Evolutionary conservation across 2,888 invertebrate genomes (phyloP).

Genomic region (Rotaria socialis): DNA sequence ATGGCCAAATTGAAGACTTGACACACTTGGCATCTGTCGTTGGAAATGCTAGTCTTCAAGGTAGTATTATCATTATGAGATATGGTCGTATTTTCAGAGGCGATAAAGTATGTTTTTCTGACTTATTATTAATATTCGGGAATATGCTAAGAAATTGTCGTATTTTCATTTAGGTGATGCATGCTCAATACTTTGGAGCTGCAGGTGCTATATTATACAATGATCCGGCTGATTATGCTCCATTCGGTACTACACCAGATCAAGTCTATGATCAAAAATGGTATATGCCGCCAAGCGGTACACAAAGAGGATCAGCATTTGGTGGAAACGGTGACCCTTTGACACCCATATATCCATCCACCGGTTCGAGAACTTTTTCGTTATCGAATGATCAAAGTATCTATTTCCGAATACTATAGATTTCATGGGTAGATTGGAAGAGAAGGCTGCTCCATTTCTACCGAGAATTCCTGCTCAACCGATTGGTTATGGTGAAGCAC

Average conservation of each 20-base stretch:
- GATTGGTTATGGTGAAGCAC: conserved; percentile 51
- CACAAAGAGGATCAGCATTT: conserved; percentile 61
- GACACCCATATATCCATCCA: conserved; percentile 46
- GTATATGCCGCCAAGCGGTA: conserved; percentile 62
- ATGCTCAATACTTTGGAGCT: conserved; percentile 49
- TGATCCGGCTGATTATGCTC: conserved; percentile 59
- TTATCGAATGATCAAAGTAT: accelerated
- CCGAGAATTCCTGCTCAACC: conserved; percentile 47
- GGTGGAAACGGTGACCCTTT: conserved; percentile 52
- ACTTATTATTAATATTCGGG: too few species aligned
- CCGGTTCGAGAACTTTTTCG: conserved; percentile 46
- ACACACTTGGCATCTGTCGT: conserved; percentile 43
- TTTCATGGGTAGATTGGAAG: not conserved
- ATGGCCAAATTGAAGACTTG: conserved; percentile 42
- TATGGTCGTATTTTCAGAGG: conserved; percentile 45
- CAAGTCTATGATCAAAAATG: conserved; percentile 55
- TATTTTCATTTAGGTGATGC: conserved; percentile 46
- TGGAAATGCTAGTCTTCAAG: not conserved
- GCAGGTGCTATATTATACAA: conserved; percentile 59
- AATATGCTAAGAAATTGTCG: too few species aligned
- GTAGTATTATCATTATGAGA: conserved; percentile 37
- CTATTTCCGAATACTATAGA: not conserved
- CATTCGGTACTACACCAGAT: conserved; percentile 50
- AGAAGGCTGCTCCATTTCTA: conserved; percentile 48
- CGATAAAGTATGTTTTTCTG: conserved; percentile 30